A percentile compares a stretch with the other conserved stretches of the same genome.
Conservation (phyloP, 1,140 invertebrate genomes). For the Trichogramma pretiosum region DNA sequence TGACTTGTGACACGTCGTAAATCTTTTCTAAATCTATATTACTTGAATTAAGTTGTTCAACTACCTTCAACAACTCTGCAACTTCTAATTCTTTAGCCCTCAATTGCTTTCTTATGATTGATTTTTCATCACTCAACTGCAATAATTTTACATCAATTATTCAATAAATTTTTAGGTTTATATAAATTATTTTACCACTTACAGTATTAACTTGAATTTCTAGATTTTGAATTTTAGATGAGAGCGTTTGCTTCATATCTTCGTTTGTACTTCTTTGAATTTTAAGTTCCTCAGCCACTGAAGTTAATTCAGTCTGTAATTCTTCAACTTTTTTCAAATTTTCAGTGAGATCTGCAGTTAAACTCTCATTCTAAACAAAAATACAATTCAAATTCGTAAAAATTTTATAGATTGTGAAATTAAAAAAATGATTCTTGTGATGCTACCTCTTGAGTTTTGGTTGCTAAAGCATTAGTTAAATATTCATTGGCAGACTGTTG, state of each 20-base stretch:
- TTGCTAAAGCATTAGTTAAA: constrained; percentile 39
- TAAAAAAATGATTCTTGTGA: constrained; percentile 10
- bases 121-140: constrained; percentile 32
- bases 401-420: no score
- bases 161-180: constrained; percentile 1
- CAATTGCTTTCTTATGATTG: constrained; percentile 29
- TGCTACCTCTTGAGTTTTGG: constrained; percentile 46
- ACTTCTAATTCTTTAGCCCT: constrained; percentile 35
- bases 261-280: constrained; percentile 29
- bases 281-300: constrained; percentile 32
- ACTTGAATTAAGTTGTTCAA: constrained; percentile 33
- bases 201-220: constrained; percentile 38
- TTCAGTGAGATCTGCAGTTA: constrained; percentile 27
- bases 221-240: constrained; percentile 35
- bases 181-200: constrained; percentile 14
- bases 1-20: constrained; percentile 36
- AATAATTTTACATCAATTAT: constrained; percentile 10
- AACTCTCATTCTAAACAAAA: constrained; percentile 35
- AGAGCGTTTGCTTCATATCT: constrained; percentile 30
- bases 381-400: constrained; percentile 34
- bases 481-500: constrained; percentile 48
- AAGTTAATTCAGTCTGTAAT: constrained; percentile 28
- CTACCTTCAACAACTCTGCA: constrained; percentile 33
- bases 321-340: constrained; percentile 30
- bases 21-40: constrained; percentile 40